Conservation (phyloP, 2,888 invertebrate genomes). For the Hyalella azteca region DNA sequence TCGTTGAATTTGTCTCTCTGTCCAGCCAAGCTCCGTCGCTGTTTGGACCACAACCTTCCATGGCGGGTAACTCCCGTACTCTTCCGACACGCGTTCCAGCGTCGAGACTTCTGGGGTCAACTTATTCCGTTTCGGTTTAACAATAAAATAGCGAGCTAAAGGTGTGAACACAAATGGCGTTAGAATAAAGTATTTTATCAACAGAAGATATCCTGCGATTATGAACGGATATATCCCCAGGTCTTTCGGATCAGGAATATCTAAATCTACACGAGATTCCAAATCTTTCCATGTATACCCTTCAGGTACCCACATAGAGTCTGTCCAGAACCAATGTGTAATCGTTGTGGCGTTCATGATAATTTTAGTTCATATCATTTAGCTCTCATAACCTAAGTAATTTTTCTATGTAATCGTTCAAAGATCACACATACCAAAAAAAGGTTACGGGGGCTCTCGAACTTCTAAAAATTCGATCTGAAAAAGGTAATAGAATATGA, state of each 20-base stretch:
- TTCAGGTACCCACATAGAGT: constrained; percentile 46
- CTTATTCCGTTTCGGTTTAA: constrained; percentile 3
- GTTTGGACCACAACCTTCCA: constrained; percentile 1
- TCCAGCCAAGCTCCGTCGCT: constrained; percentile 82
- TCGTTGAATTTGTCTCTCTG: constrained; percentile 84
- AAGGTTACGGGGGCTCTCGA: too few species aligned
- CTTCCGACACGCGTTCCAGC: constrained; percentile 37
- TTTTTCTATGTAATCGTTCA: too few species aligned
- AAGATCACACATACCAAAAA: too few species aligned
- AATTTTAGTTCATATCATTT: too few species aligned
- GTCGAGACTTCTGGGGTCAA: neutral
- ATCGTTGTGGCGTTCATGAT: constrained; percentile 33
- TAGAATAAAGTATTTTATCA: constrained; percentile 46
- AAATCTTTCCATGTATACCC: constrained; percentile 48
- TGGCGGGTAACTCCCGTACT: constrained; percentile 36
- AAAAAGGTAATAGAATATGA: too few species aligned
- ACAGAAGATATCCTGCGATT: constrained; percentile 39
- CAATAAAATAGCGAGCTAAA: constrained; percentile 23
- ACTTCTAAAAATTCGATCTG: too few species aligned
- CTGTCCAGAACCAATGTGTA: constrained; percentile 62
- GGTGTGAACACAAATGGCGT: constrained; percentile 44
- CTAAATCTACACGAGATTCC: constrained; percentile 73
- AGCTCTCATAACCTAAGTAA: too few species aligned
- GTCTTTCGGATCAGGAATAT: constrained; percentile 68
- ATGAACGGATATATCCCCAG: constrained; percentile 41